A percentile compares a stretch with the other conserved stretches of the same genome.
Conservation (phyloP, 2,797 vertebrate species). For the Numenius phaeopus region DNA sequence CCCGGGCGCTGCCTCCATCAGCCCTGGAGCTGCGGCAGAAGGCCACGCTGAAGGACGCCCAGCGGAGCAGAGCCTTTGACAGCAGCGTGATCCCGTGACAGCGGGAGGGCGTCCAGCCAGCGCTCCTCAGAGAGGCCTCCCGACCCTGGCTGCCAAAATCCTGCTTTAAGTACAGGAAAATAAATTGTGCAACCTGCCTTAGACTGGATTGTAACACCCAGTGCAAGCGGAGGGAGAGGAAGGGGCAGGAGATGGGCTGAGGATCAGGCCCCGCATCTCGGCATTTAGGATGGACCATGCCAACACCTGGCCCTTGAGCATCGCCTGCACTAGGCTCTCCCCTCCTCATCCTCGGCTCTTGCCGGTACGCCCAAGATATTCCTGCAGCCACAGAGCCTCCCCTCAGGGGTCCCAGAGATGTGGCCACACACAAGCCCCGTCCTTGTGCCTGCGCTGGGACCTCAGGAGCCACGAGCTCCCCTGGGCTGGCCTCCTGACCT, state of each 20-base stretch:
- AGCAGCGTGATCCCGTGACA: neutral
- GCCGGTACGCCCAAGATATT: rapidly evolving
- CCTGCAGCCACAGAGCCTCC: neutral
- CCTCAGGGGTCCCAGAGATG: neutral
- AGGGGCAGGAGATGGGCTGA: neutral
- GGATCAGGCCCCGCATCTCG: neutral
- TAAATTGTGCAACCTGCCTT: conserved; percentile 64
- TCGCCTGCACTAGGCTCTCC: neutral
- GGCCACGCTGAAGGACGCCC: neutral
- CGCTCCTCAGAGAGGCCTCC: conserved; percentile 55
- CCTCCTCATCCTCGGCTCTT: neutral
- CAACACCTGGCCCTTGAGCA: neutral
- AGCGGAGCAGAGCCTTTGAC: neutral
- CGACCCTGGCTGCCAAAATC: conserved; percentile 53
- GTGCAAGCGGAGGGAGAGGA: neutral
- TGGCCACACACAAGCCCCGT: neutral
- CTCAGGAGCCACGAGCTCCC: neutral
- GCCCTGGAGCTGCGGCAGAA: neutral
- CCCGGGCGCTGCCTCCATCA: neutral
- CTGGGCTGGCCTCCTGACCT: neutral
- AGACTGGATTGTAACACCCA: neutral
- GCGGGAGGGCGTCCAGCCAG: neutral
- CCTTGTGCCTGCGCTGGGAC: neutral
- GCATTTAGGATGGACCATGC: neutral
- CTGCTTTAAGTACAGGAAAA: conserved; percentile 43